Conservation (phyloP, 2,113 vertebrate species). For the Anolis sagrei region DNA sequence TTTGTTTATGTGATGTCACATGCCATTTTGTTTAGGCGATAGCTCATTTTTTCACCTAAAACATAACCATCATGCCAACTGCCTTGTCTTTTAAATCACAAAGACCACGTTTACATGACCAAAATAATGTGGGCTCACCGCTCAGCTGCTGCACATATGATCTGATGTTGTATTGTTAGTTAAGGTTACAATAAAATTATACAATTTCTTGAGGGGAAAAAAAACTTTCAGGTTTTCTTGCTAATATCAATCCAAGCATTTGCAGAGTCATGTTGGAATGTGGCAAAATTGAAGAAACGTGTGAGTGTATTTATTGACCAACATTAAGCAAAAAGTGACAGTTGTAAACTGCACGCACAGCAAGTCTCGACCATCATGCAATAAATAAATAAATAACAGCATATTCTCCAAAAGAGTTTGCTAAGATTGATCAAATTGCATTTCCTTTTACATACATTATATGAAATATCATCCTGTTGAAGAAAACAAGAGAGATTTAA, state of each 20-base stretch:
- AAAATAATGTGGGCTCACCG: no score
- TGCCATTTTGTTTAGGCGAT: no score
- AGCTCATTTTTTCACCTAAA: no score
- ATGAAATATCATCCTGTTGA: conserved; percentile 41
- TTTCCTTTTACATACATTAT: conserved; percentile 39
- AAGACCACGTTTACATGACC: not conserved
- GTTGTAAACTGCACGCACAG: not conserved
- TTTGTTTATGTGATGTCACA: no score
- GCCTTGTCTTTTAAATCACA: no score
- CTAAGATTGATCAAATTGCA: not conserved
- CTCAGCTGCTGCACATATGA: no score
- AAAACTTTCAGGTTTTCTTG: not conserved
- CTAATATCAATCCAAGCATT: not conserved
- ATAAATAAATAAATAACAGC: not conserved
- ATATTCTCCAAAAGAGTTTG: not conserved
- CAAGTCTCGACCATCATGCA: conserved; percentile 13
- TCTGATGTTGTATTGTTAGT: no score
- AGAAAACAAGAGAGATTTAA: conserved; percentile 30
- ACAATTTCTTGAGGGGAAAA: not conserved
- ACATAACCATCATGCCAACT: not conserved
- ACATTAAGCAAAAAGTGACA: not conserved
- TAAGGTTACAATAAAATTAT: not conserved
- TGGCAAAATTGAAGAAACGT: not conserved
- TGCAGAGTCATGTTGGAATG: not conserved
- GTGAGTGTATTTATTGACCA: not conserved